These are phyloP conservation scores for Xyrichtys novacula DNA, from an alignment of 2,797 vertebrate species.

Conservation along the genomic window DNA sequence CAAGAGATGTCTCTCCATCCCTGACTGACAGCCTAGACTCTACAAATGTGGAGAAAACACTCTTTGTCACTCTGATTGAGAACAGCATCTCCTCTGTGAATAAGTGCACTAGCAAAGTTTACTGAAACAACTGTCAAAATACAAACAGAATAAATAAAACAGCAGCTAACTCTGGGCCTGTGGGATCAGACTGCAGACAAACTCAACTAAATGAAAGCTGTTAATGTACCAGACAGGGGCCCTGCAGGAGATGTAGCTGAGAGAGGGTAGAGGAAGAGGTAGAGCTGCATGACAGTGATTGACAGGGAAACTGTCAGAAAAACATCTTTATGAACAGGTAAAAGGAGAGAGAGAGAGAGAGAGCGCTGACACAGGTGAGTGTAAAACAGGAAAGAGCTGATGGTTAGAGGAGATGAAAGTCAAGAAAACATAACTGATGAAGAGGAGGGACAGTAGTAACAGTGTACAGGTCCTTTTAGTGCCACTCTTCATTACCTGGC, in stretches of 20 bases:
- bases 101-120: constrained; percentile 48
- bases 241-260: constrained; percentile 29
- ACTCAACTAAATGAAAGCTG: constrained; percentile 58
- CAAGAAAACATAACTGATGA: constrained; percentile 22
- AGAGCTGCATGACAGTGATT: constrained; percentile 19
- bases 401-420: constrained; percentile 16
- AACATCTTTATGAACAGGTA: constrained; percentile 29
- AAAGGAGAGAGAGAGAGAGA: constrained; percentile 1
- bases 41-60: constrained; percentile 31
- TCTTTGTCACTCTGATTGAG: constrained; percentile 23
- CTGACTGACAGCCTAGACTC: constrained; percentile 47
- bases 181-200: constrained; percentile 55
- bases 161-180: constrained; percentile 44
- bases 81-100: constrained; percentile 49
- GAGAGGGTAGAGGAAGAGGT: neutral
- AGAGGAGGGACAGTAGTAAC: constrained; percentile 6
- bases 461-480: constrained; percentile 6
- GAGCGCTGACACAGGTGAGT: constrained; percentile 7
- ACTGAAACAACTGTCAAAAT: constrained; percentile 53
- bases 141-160: constrained; percentile 67
- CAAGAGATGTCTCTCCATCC: constrained; percentile 15
- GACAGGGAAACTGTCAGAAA: constrained; percentile 53
- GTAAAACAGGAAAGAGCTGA: constrained; percentile 23
- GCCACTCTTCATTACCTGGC: neutral
- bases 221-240: constrained; percentile 36